Evolutionary conservation across 2,888 invertebrate species (phyloP).

Genomic region (Apomyelois bistriatella): DNA sequence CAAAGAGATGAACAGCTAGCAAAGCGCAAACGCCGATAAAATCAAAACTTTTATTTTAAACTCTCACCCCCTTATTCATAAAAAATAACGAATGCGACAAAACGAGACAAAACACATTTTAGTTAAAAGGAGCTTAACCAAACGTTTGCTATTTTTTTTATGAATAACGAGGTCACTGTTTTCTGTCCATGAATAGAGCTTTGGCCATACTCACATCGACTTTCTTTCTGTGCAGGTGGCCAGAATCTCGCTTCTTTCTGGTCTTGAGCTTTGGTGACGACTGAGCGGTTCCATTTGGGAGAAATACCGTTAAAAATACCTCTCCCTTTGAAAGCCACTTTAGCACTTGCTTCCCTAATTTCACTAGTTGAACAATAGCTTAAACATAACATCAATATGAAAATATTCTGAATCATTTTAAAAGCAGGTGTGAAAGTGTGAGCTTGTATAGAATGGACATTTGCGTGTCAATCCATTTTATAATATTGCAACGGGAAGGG

Average conservation of each 20-base stretch:
- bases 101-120: no score
- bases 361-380: slow-evolving; percentile 36
- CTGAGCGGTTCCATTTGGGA: slow-evolving; percentile 30
- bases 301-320: slow-evolving; percentile 27
- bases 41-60: no score
- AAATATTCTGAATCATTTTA: slow-evolving; percentile 24
- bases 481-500: slow-evolving; percentile 40
- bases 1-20: no score
- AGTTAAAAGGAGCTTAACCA: no score
- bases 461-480: slow-evolving; percentile 35
- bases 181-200: no score
- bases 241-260: slow-evolving; percentile 46
- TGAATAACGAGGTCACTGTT: no score
- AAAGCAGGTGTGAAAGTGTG: not conserved
- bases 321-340: slow-evolving; percentile 23
- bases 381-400: slow-evolving; percentile 24
- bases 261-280: slow-evolving; percentile 27
- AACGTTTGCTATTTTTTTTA: no score
- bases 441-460: slow-evolving; percentile 1
- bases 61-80: no score
- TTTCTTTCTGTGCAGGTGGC: slow-evolving; percentile 58
- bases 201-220: slow-evolving; percentile 55
- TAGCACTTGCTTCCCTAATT: slow-evolving; percentile 15
- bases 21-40: no score
- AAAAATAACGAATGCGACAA: no score